Evolutionary conservation across 2,888 invertebrate genomes (phyloP).

Genomic region (Drosophila fulvimacula): DNA sequence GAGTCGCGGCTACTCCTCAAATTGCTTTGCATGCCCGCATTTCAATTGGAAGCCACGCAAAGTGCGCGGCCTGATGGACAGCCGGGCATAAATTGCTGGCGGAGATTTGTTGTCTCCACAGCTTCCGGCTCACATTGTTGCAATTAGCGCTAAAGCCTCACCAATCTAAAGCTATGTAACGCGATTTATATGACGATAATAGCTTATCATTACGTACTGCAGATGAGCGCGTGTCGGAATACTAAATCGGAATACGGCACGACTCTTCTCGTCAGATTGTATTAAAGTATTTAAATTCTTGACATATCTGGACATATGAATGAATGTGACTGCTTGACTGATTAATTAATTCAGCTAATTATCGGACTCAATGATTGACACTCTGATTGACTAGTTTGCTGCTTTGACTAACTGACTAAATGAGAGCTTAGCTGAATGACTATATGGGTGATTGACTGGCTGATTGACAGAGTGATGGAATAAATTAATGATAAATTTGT

Average conservation of each 20-base stretch:
- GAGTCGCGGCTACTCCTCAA: conserved; percentile 25
- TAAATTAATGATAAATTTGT: too few species aligned
- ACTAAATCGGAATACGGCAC: background rate
- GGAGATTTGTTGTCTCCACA: conserved; percentile 45
- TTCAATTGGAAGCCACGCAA: conserved; percentile 53
- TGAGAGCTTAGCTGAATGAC: background rate
- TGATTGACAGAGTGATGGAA: background rate
- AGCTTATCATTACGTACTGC: background rate
- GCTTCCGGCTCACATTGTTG: conserved; percentile 51
- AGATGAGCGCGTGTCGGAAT: conserved; percentile 9
- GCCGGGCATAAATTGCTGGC: conserved; percentile 59
- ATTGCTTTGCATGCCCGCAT: conserved; percentile 61
- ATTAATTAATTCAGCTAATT: background rate
- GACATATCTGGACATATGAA: background rate
- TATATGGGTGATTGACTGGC: background rate
- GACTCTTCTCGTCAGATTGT: background rate
- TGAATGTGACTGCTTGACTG: background rate
- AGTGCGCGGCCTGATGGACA: conserved; percentile 23
- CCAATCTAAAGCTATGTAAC: background rate
- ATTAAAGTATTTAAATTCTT: conserved; percentile 1
- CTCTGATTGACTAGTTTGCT: background rate
- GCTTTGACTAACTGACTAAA: background rate
- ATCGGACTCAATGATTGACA: background rate
- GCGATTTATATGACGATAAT: conserved; percentile 15
- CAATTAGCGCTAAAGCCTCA: conserved; percentile 26